Conservation (phyloP, 1,140 invertebrate genomes). For the Euura saliciscinereae region DNA sequence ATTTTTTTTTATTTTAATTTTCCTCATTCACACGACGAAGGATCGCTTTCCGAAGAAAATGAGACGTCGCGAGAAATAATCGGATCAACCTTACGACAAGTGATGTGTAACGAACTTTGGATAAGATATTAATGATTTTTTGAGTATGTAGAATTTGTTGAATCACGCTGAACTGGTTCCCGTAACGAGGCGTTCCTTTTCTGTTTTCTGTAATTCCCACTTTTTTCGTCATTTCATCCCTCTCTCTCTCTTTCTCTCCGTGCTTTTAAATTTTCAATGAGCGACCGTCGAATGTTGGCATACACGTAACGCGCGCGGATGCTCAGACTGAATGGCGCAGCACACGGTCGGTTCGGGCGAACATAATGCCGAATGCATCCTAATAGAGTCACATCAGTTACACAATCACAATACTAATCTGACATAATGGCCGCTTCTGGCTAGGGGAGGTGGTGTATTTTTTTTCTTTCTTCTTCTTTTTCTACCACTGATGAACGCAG, state of each 20-base stretch:
- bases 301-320: slow-evolving; percentile 28
- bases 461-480: slow-evolving; percentile 16
- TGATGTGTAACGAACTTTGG: no score
- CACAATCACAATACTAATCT: slow-evolving; percentile 60
- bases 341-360: not conserved
- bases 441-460: slow-evolving; percentile 8
- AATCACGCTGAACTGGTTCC: no score
- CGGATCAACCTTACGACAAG: no score
- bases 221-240: slow-evolving; percentile 8
- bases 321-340: slow-evolving; percentile 23
- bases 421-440: slow-evolving; percentile 46
- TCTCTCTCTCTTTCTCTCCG: slow-evolving; percentile 14
- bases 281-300: slow-evolving; percentile 33
- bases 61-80: no score
- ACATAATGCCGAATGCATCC: slow-evolving; percentile 44
- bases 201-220: not conserved
- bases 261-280: slow-evolving; percentile 25
- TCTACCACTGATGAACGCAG: not conserved
- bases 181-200: not conserved
- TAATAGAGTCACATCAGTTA: slow-evolving; percentile 59
- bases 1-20: no score
- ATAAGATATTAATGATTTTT: no score
- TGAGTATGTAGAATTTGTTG: no score
- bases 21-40: no score
- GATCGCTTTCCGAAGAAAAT: no score